phyloP scores from a whole-genome alignment of 2,113 vertebrate genomes.

The Semicossyphus pulcher region DNA sequence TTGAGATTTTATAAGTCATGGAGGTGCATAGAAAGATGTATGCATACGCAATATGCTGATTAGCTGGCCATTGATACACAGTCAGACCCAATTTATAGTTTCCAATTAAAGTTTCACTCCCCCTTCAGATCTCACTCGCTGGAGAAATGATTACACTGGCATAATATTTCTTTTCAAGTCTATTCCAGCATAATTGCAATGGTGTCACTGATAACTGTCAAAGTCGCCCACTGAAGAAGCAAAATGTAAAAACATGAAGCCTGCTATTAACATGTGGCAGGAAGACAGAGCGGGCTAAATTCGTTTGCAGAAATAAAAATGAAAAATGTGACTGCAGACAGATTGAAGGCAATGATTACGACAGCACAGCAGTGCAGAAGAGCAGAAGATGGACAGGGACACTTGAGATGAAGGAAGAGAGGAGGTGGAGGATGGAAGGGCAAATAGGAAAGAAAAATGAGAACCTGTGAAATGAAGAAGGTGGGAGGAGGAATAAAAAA shows the following conservation, averaged over 20 bases:
- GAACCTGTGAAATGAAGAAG: not conserved
- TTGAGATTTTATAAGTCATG: not conserved
- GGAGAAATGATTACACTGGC: slow-evolving; percentile 30
- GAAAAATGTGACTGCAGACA: slow-evolving; percentile 25
- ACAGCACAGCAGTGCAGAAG: not conserved
- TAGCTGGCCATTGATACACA: not conserved
- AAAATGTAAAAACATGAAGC: slow-evolving; percentile 45
- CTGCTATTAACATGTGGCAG: slow-evolving; percentile 50
- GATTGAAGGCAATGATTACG: slow-evolving; percentile 27
- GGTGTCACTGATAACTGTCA: slow-evolving; percentile 48
- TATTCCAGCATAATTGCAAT: slow-evolving; percentile 39
- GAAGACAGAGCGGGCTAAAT: slow-evolving; percentile 39
- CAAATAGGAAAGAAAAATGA: slow-evolving; percentile 1
- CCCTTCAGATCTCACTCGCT: slow-evolving; percentile 20
- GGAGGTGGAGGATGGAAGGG: not conserved
- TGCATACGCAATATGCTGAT: slow-evolving; percentile 27
- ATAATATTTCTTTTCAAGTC: slow-evolving; percentile 31
- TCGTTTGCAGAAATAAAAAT: slow-evolving; percentile 34
- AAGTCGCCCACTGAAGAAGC: slow-evolving; percentile 20
- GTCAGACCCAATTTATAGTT: slow-evolving; percentile 3
- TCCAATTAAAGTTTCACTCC: slow-evolving; percentile 47
- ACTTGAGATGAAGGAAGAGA: not conserved
- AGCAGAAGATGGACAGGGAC: slow-evolving; percentile 28
- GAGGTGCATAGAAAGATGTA: slow-evolving; percentile 13
- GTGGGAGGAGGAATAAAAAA: not conserved